These are phyloP conservation scores for Eupithecia tripunctaria DNA, from an alignment of 2,888 invertebrate genomes.

Conservation along the genomic window DNA sequence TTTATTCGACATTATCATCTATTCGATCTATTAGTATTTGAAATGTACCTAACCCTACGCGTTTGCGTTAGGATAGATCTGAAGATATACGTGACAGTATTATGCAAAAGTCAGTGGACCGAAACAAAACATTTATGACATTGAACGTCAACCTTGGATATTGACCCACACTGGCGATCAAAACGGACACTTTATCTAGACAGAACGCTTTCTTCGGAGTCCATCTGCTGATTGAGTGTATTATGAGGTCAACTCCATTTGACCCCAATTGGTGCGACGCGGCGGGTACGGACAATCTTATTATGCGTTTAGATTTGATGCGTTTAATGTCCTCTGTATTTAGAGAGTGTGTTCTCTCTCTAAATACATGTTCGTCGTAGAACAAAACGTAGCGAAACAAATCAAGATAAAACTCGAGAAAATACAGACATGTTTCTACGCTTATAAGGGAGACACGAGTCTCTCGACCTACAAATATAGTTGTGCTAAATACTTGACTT, in stretches of 20 bases:
- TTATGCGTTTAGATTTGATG: slow-evolving; percentile 20
- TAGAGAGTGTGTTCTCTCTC: too few species aligned
- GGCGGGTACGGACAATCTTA: slow-evolving; percentile 21
- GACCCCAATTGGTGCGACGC: slow-evolving; percentile 36
- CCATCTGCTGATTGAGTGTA: slow-evolving; percentile 29
- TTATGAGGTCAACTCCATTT: slow-evolving; percentile 39
- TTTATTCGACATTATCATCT: not conserved
- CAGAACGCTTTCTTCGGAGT: slow-evolving; percentile 16
- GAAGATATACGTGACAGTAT: not conserved
- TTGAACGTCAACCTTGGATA: not conserved
- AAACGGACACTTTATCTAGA: slow-evolving; percentile 21
- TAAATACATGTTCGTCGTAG: not conserved
- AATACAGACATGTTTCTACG: not conserved
- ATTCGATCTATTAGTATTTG: not conserved
- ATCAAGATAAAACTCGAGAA: not conserved
- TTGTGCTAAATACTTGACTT: not conserved
- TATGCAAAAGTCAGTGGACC: not conserved
- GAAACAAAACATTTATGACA: slow-evolving; percentile 3
- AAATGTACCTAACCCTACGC: not conserved
- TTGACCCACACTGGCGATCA: not conserved
- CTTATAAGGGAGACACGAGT: not conserved
- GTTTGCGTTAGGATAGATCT: not conserved
- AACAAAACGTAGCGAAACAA: not conserved
- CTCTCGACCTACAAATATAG: not conserved
- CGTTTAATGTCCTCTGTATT: not conserved